Evolutionary conservation across 2,797 vertebrate species (phyloP), one percentile per base, ranked within the genome.

Genomic region (Mormyrus hasselquistii): DNA sequence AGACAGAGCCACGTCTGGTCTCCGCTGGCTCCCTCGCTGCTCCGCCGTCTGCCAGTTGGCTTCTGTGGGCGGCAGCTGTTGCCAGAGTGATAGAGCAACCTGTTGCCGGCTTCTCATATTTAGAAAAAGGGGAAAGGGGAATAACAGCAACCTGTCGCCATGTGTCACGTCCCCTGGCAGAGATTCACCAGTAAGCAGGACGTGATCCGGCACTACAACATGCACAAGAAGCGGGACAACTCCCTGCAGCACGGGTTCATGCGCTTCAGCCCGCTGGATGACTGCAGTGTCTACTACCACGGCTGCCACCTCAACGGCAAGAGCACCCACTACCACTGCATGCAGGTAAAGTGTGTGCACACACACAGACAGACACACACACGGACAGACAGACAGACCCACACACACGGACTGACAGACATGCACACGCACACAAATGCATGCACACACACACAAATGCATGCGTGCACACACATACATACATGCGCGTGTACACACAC

Each of bases 301-400:
- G 98, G 98, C 95, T 99, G 99, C 93, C 98, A 99, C 95, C 97
- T 99, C 91, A 99, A 99, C 9, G 99, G 99, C 93, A 99, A 99
- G 95, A 99, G 99, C 96, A 99, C 99, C 90, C 99, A 99, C 95
- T 99, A 99, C 96, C 99, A 99, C 95, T 99, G 99, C 97, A 99
- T 99, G 99, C 99, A 99, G 99, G 99, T 99, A 96, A 95, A 87
- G 50, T 89, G 34, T 22, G 2, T 52, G 82, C 82, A 2, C 4
- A 93, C 87, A 87, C 53, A 47, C n/a, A 79, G 16, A 88, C 82
- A 38, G 7, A 49, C 29, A 86, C 65, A 89, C 84, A 90, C 19
- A 73, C 57, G 62, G 10, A 76, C 83, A 87, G 44, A 65, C 38
- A 34, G 69, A 62, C 65, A 90, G 84, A 87, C 88, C 55, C 65